A percentile compares a stretch with the other conserved stretches of the same genome.
phyloP scores from a whole-genome alignment of 2,797 vertebrate species.

The Heliangelus exortis region DNA sequence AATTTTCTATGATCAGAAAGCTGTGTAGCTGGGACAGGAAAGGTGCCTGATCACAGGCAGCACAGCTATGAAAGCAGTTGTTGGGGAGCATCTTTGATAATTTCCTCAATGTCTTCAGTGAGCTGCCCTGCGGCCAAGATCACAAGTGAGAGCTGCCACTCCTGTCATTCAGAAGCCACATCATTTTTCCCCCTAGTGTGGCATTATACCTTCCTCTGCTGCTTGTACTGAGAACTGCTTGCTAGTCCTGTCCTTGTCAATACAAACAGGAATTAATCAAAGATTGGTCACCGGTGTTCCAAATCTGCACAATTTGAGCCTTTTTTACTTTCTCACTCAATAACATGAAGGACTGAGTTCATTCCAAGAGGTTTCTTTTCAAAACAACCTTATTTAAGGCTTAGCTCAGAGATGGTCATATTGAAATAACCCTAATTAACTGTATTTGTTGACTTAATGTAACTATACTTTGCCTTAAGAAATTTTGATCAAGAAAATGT shows the following conservation, averaged over 20 bases:
- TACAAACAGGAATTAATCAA: not conserved
- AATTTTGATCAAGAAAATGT: not conserved
- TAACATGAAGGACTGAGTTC: not conserved
- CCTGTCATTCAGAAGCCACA: not conserved
- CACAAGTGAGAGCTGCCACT: not conserved
- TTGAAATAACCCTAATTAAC: not conserved
- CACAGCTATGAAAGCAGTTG: not conserved
- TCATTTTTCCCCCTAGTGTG: not conserved
- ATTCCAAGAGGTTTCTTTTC: not conserved
- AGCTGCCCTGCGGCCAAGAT: not conserved
- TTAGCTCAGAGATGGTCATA: not conserved
- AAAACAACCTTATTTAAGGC: not conserved
- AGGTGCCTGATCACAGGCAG: not conserved
- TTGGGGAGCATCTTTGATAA: not conserved
- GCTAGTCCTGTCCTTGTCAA: not conserved
- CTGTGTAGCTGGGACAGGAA: not conserved
- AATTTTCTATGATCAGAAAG: not conserved
- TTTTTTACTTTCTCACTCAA: not conserved
- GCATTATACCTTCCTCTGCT: not conserved
- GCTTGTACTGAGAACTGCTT: not conserved
- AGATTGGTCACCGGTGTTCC: not conserved
- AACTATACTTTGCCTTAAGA: not conserved
- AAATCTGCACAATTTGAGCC: not conserved
- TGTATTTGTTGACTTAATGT: not conserved
- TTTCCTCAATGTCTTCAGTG: not conserved